Evolutionary conservation across 1,140 invertebrate species (phyloP).

Genomic region (Phthorimaea operculella): DNA sequence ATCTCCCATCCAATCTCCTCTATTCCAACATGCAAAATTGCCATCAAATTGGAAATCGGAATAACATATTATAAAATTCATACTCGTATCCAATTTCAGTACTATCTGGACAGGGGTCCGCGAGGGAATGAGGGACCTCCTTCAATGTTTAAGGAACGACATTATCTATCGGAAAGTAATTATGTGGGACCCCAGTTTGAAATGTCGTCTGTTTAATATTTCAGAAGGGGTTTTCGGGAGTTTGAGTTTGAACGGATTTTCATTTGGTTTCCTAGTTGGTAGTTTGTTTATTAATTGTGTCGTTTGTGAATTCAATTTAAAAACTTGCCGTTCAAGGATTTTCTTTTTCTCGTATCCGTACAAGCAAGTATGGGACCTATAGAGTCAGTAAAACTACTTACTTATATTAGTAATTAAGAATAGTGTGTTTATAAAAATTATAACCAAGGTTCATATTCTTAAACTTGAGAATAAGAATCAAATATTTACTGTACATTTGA

Average conservation of each 20-base stretch:
- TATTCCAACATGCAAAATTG: background rate
- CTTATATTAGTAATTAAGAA: no score
- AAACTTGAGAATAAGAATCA: no score
- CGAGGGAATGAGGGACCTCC: slow-evolving; percentile 11
- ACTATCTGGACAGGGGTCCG: background rate
- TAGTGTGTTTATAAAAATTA: no score
- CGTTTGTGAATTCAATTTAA: no score
- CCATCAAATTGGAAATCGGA: background rate
- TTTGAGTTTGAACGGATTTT: slow-evolving; percentile 14
- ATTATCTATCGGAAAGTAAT: slow-evolving; percentile 27
- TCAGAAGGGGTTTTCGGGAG: slow-evolving; percentile 19
- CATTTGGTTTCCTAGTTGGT: background rate
- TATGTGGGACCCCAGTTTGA: slow-evolving; percentile 21
- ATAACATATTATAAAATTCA: slow-evolving; percentile 9
- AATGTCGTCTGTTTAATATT: slow-evolving; percentile 32
- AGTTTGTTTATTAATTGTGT: no score
- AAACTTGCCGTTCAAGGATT: no score
- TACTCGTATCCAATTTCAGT: slow-evolving; percentile 18
- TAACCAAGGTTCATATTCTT: no score
- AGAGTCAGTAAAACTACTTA: no score
- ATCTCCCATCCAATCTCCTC: no score
- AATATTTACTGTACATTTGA: no score
- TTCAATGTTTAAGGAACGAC: slow-evolving; percentile 23
- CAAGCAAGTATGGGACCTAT: no score
- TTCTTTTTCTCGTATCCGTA: no score